Conservation (phyloP, 1,140 invertebrate species). For the Solenopsis fugax region DNA sequence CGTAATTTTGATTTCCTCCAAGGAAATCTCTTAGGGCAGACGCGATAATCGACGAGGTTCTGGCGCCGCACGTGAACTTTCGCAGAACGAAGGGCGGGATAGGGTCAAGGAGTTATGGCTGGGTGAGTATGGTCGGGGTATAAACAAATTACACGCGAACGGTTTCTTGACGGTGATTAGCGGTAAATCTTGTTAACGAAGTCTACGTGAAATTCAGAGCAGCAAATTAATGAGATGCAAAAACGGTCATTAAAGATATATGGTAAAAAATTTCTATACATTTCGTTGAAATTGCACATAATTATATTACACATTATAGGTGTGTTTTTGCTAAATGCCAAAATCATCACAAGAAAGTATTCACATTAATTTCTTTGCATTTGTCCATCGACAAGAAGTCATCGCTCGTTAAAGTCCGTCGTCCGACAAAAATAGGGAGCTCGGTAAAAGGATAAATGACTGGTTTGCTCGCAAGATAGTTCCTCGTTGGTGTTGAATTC, state of each 20-base stretch:
- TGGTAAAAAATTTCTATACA: neutral
- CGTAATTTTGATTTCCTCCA: conserved; percentile 60
- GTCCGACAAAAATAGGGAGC: conserved; percentile 28
- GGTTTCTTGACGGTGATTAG: conserved; percentile 84
- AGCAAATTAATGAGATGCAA: conserved; percentile 5
- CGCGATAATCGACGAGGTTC: conserved; percentile 68
- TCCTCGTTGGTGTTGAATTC: conserved; percentile 65
- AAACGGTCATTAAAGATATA: neutral
- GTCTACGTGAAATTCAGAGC: conserved; percentile 64
- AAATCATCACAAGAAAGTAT: neutral
- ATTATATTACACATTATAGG: neutral
- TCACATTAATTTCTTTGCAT: neutral
- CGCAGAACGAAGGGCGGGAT: conserved; percentile 62
- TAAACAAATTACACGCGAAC: conserved; percentile 85
- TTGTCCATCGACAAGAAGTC: conserved; percentile 30
- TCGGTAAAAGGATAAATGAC: conserved; percentile 80
- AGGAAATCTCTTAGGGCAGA: conserved; percentile 71
- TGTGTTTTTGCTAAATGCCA: neutral
- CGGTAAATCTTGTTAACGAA: conserved; percentile 83
- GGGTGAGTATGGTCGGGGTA: conserved; percentile 78
- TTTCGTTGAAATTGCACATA: neutral
- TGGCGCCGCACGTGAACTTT: conserved; percentile 71
- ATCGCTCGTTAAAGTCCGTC: conserved; percentile 16
- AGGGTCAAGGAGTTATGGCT: conserved; percentile 79
- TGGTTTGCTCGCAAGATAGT: conserved; percentile 64